Conservation (phyloP, 2,113 vertebrate genomes). For the Callipepla squamata region DNA sequence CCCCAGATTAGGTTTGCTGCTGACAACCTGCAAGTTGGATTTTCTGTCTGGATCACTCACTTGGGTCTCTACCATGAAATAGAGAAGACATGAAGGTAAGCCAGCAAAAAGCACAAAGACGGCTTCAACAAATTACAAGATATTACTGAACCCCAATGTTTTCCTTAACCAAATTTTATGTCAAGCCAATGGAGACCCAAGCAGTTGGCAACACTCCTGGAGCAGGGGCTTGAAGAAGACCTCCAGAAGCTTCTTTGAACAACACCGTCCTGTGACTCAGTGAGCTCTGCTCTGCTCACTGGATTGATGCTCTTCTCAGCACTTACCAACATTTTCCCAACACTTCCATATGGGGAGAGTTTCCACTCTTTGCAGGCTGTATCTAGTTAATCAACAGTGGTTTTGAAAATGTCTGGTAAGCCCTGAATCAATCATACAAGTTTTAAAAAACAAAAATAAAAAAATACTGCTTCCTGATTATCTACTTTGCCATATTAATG, state of each 20-base stretch:
- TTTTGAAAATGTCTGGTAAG: not conserved
- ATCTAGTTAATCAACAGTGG: not conserved
- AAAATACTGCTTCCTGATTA: not conserved
- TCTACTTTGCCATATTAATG: not conserved
- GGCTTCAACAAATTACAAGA: not conserved
- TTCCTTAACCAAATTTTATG: not conserved
- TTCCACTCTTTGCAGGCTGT: not conserved
- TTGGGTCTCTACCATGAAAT: not conserved
- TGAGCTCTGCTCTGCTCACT: not conserved
- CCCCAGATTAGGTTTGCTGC: not conserved
- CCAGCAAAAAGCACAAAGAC: not conserved
- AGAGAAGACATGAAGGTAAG: not conserved
- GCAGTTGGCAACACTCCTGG: not conserved
- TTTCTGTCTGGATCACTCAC: not conserved
- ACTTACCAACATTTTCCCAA: not conserved
- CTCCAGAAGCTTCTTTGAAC: not conserved
- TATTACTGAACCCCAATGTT: rapidly evolving
- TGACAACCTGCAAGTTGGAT: not conserved
- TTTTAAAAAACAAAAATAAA: not conserved
- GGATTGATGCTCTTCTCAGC: not conserved
- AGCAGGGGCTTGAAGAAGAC: not conserved
- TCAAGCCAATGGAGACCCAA: rapidly evolving
- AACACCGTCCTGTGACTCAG: rapidly evolving
- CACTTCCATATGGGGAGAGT: not conserved
- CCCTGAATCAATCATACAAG: not conserved